A percentile compares a stretch with the other conserved stretches of the same genome.
Evolutionary conservation across 1,140 invertebrate genomes (phyloP).

Genomic region (Hylyphantes graminicola): DNA sequence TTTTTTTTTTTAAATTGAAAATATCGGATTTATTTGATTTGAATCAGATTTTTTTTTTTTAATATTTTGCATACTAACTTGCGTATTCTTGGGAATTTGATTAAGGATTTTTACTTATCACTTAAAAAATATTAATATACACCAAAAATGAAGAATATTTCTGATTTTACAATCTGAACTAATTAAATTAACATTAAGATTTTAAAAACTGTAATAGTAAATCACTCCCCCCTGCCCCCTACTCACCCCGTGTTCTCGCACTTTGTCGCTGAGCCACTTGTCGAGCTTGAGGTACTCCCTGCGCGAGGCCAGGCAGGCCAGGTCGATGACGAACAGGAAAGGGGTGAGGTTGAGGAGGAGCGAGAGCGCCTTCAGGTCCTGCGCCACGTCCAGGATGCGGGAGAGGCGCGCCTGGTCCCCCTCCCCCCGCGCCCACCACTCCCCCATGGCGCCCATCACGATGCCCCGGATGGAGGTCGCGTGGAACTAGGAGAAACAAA

Average conservation of each 20-base stretch:
- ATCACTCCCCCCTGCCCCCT: no score
- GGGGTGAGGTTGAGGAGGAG: constrained; percentile 91
- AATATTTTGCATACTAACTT: no score
- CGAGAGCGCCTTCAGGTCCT: constrained; percentile 95
- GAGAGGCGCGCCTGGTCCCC: constrained; percentile 92
- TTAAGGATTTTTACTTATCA: no score
- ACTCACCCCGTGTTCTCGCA: constrained; percentile 85
- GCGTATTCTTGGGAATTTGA: no score
- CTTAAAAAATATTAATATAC: no score
- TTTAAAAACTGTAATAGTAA: no score
- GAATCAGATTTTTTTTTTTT: no score
- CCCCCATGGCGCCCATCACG: constrained; percentile 96
- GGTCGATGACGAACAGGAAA: constrained; percentile 96
- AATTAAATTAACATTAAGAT: no score
- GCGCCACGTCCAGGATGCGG: constrained; percentile 94
- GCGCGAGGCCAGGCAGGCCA: constrained; percentile 95
- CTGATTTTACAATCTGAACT: no score
- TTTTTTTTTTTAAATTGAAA: no score
- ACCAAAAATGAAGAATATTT: no score
- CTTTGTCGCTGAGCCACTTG: constrained; percentile 98
- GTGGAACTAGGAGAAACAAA: constrained; percentile 66
- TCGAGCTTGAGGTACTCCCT: constrained; percentile 97
- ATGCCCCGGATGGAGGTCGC: constrained; percentile 75
- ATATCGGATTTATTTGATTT: no score
- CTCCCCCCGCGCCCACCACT: constrained; percentile 86